phyloP scores from a whole-genome alignment of 2,797 vertebrate species.

The Nothura maculosa region DNA sequence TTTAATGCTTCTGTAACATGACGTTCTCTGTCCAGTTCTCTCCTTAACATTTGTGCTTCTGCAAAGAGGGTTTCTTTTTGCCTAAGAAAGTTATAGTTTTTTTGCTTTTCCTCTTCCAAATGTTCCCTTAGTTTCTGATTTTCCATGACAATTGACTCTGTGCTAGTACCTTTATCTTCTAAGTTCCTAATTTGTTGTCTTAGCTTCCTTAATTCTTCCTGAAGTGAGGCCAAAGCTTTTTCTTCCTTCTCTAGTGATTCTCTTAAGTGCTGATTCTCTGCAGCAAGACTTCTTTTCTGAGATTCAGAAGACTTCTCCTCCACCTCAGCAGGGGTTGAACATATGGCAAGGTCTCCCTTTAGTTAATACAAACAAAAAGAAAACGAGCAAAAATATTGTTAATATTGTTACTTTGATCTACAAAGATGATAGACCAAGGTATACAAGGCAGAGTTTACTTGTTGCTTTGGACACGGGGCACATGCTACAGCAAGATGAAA shows the following conservation, averaged over 20 bases:
- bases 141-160: constrained; percentile 85
- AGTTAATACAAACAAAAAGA: constrained; percentile 67
- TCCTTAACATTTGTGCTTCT: constrained; percentile 87
- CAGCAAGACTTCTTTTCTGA: constrained; percentile 82
- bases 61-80: constrained; percentile 87
- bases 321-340: constrained; percentile 82
- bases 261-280: constrained; percentile 89
- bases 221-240: constrained; percentile 84
- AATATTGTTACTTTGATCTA: constrained; percentile 13
- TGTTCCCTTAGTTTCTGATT: constrained; percentile 90
- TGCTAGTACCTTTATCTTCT: constrained; percentile 83
- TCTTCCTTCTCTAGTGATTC: constrained; percentile 89
- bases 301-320: constrained; percentile 83
- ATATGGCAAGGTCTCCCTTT: constrained; percentile 82
- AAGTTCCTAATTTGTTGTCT: constrained; percentile 86
- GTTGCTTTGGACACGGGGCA: not conserved
- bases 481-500: not conserved
- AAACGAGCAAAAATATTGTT: constrained; percentile 20
- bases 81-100: constrained; percentile 80
- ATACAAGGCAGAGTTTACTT: not conserved
- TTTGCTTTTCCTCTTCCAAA: constrained; percentile 89
- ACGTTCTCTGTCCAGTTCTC: constrained; percentile 88
- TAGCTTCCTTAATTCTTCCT: constrained; percentile 89
- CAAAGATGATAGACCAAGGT: not conserved
- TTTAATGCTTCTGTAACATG: constrained; percentile 83